Conservation (phyloP, 2,888 invertebrate genomes). For the Norana najaformis region DNA sequence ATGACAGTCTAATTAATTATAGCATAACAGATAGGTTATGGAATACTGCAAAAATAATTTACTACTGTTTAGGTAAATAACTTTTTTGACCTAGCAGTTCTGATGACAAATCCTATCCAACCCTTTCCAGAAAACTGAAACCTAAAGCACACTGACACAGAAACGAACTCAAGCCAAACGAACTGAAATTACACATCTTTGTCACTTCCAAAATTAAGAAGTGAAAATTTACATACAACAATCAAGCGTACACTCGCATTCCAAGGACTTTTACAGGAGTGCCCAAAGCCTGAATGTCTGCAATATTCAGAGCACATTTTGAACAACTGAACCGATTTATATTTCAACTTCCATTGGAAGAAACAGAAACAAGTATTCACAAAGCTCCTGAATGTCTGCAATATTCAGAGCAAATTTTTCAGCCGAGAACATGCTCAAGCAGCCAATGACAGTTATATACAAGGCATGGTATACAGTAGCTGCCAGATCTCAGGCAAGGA, state of each 20-base stretch:
- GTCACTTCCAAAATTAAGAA: background rate
- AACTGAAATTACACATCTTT: background rate
- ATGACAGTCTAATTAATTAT: background rate
- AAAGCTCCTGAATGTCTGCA: background rate
- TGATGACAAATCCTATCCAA: background rate
- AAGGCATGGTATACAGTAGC: no score
- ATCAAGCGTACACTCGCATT: background rate
- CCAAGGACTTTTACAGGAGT: background rate
- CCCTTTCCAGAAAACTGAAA: background rate
- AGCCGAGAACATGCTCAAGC: no score
- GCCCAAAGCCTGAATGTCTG: background rate
- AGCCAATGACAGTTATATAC: no score
- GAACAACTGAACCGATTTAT: background rate
- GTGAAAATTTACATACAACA: background rate
- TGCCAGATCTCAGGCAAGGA: no score
- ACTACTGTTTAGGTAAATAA: background rate
- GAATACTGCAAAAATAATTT: background rate
- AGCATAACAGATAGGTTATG: background rate
- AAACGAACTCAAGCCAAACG: background rate
- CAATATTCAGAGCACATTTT: background rate
- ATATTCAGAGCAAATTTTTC: background rate
- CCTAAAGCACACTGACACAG: background rate
- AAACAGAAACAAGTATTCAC: background rate
- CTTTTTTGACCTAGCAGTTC: background rate
- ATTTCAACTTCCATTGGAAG: background rate